Evolutionary conservation across 2,797 vertebrate species (phyloP).

Genomic region (Gobionotothen gibberifrons): DNA sequence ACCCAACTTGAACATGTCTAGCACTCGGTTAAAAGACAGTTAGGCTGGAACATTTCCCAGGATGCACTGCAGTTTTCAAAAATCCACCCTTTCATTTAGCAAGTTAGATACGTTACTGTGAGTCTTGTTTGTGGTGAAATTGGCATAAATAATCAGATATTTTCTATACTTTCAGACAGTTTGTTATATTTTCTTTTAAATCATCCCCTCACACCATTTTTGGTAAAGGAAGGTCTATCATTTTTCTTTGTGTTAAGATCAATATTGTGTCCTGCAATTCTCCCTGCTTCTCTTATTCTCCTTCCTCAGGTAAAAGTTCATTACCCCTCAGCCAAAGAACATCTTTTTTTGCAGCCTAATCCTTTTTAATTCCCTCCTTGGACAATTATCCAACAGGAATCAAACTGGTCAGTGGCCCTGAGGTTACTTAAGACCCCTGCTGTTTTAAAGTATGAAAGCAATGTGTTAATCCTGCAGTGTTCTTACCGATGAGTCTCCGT

Average conservation of each 20-base stretch:
- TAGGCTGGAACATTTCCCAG: neutral
- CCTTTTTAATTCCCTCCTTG: neutral
- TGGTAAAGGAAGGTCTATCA: too few species aligned
- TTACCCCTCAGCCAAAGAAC: neutral
- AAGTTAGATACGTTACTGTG: too few species aligned
- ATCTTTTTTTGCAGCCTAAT: neutral
- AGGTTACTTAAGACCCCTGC: neutral
- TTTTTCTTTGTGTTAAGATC: neutral
- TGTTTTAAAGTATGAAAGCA: neutral
- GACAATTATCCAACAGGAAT: neutral
- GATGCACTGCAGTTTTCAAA: neutral
- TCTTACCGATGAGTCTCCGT: constrained; percentile 83
- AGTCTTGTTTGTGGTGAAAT: too few species aligned
- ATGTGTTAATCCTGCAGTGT: neutral
- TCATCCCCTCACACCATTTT: too few species aligned
- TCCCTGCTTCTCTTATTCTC: neutral
- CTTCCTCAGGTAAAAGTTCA: neutral
- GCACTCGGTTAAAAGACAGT: neutral
- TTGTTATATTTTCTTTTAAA: neutral
- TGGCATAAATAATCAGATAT: neutral
- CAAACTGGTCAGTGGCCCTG: neutral
- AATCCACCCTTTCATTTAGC: too few species aligned
- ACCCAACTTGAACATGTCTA: neutral
- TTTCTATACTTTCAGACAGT: neutral
- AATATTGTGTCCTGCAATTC: neutral